A percentile compares a stretch with the other conserved stretches of the same genome.
These are phyloP conservation scores for Phrynosoma platyrhinos DNA, from an alignment of 2,113 vertebrate species.

Conservation along the genomic window DNA sequence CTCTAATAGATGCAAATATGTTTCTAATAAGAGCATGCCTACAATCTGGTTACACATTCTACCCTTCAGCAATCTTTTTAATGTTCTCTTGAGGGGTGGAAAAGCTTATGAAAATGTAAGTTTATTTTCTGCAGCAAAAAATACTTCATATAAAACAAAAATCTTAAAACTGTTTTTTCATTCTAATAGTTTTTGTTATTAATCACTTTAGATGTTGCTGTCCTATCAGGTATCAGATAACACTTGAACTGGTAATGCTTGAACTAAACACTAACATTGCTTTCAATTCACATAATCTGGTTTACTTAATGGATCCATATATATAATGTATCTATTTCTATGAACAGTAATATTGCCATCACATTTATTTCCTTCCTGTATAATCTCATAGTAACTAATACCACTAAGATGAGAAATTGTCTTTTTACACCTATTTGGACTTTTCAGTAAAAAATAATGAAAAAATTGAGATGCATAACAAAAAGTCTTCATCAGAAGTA, in stretches of 20 bases:
- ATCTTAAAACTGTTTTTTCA: conserved; percentile 54
- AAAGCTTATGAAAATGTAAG: conserved; percentile 57
- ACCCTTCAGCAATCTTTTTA: conserved; percentile 65
- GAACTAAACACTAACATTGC: conserved; percentile 43
- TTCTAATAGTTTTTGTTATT: conserved; percentile 63
- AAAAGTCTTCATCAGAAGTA: no score
- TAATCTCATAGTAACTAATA: conserved; percentile 45
- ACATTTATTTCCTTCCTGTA: conserved; percentile 55
- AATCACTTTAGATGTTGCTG: conserved; percentile 57
- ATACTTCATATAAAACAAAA: conserved; percentile 58
- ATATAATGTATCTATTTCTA: conserved; percentile 64
- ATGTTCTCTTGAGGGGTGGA: conserved; percentile 46
- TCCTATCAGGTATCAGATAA: conserved; percentile 38
- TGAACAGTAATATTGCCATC: conserved; percentile 54
- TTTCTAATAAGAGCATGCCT: conserved; percentile 66
- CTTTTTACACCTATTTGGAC: conserved; percentile 71
- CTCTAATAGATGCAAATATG: conserved; percentile 73
- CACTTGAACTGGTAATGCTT: conserved; percentile 39
- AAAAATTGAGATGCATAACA: conserved; percentile 12
- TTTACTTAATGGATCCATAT: conserved; percentile 55
- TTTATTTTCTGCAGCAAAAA: conserved; percentile 49
- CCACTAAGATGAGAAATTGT: conserved; percentile 42
- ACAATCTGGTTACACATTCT: conserved; percentile 63
- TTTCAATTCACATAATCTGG: conserved; percentile 37
- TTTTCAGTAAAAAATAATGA: conserved; percentile 47